Evolutionary conservation across 2,113 vertebrate species (phyloP).

Genomic region (Phaethon lepturus): DNA sequence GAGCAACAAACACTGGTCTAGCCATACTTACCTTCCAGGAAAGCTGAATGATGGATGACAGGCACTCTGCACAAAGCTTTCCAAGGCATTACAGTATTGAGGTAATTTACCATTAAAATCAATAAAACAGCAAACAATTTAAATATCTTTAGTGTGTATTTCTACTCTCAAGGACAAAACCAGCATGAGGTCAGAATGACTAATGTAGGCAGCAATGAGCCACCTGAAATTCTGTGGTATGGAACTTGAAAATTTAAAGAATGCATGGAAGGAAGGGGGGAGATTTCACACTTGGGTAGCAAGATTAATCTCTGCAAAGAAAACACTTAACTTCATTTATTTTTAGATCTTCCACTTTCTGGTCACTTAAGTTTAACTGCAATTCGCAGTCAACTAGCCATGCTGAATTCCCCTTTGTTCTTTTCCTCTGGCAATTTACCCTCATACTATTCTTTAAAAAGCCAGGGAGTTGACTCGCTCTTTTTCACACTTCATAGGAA

Average conservation of each 20-base stretch:
- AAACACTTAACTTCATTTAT: neutral
- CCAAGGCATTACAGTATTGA: neutral
- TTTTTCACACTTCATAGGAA: neutral
- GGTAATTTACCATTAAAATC: neutral
- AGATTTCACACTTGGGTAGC: neutral
- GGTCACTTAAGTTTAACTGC: neutral
- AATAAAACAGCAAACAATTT: neutral
- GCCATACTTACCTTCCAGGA: neutral
- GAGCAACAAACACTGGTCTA: neutral
- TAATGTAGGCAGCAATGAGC: neutral
- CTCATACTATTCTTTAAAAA: neutral
- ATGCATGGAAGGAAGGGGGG: neutral
- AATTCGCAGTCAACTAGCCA: neutral
- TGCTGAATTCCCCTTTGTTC: neutral
- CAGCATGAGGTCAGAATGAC: neutral
- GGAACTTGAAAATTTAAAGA: neutral
- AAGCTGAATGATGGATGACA: neutral
- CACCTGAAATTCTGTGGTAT: neutral
- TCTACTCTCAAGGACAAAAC: neutral
- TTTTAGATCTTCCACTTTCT: neutral
- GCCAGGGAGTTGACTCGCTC: neutral
- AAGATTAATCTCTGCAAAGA: constrained; percentile 13
- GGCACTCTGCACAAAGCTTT: neutral
- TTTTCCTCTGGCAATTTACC: neutral
- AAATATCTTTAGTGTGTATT: neutral